Percentiles rank a stretch among this genome's conserved stretches.
Conservation (phyloP, 2,888 invertebrate genomes). For the Hemistola chrysoprasaria region DNA sequence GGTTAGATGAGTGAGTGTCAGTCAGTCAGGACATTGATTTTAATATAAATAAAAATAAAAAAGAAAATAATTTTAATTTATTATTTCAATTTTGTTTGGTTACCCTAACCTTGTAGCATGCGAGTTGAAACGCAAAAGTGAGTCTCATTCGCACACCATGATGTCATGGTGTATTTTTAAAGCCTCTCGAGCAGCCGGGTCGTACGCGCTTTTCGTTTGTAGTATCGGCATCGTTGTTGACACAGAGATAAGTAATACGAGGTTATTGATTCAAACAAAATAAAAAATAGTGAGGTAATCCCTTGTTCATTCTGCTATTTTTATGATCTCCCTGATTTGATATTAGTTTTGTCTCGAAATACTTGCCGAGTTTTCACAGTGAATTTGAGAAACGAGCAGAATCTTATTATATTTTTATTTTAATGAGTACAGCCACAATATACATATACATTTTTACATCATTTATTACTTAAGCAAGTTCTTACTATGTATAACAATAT, state of each 20-base stretch:
- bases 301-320: constrained; percentile 8
- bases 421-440: too few species aligned
- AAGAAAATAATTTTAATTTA: too few species aligned
- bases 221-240: constrained; percentile 59
- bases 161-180: constrained; percentile 80
- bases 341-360: too few species aligned
- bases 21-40: too few species aligned
- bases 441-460: too few species aligned
- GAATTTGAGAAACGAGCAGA: too few species aligned
- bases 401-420: too few species aligned
- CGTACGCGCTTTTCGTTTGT: constrained; percentile 64
- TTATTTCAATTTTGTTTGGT: constrained; percentile 2
- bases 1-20: too few species aligned
- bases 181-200: constrained; percentile 60
- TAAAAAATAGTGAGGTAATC: constrained; percentile 22
- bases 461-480: too few species aligned
- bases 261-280: constrained; percentile 31
- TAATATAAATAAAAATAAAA: too few species aligned
- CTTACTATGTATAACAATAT: too few species aligned
- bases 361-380: too few species aligned
- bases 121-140: constrained; percentile 39
- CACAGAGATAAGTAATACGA: constrained; percentile 36
- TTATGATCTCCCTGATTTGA: not conserved
- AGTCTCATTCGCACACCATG: constrained; percentile 71
- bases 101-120: constrained; percentile 28